Evolutionary conservation across 2,797 vertebrate genomes (phyloP).

Genomic region (Lithobates pipiens): DNA sequence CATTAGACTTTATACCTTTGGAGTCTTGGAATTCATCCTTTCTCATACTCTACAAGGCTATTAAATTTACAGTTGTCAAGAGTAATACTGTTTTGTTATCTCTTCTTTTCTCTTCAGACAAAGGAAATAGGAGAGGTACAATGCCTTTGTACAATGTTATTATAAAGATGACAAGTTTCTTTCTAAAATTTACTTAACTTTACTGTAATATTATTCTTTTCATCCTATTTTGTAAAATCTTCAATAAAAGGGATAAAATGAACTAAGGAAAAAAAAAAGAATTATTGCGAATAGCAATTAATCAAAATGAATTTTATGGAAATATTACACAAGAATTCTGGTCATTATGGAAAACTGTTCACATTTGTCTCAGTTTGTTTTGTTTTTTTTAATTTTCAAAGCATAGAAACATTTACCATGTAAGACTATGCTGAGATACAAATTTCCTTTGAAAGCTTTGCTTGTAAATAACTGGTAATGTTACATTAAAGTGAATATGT

Average conservation of each 20-base stretch:
- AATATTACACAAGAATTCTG: too few relatives aligned
- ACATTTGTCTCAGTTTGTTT: too few relatives aligned
- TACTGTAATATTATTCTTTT: background rate
- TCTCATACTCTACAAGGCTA: background rate
- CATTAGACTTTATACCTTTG: background rate
- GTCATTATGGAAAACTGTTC: too few relatives aligned
- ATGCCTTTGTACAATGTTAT: background rate
- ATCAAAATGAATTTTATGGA: too few relatives aligned
- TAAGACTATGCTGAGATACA: too few relatives aligned
- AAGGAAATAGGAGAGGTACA: background rate
- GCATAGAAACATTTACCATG: too few relatives aligned
- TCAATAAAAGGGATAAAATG: background rate
- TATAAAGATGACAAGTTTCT: background rate
- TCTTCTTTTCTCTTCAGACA: background rate
- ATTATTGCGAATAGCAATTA: too few relatives aligned
- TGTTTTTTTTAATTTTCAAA: too few relatives aligned
- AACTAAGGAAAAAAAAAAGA: too few relatives aligned
- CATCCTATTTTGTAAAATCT: background rate
- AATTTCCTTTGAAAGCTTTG: too few relatives aligned
- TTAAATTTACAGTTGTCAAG: constrained; percentile 2
- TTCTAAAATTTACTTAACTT: background rate
- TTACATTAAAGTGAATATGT: too few relatives aligned
- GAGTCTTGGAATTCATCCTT: background rate
- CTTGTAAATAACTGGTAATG: too few relatives aligned
- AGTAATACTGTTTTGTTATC: constrained; percentile 2